phyloP scores from a whole-genome alignment of 2,797 vertebrate species.

The Myiotriccus ornatus region DNA sequence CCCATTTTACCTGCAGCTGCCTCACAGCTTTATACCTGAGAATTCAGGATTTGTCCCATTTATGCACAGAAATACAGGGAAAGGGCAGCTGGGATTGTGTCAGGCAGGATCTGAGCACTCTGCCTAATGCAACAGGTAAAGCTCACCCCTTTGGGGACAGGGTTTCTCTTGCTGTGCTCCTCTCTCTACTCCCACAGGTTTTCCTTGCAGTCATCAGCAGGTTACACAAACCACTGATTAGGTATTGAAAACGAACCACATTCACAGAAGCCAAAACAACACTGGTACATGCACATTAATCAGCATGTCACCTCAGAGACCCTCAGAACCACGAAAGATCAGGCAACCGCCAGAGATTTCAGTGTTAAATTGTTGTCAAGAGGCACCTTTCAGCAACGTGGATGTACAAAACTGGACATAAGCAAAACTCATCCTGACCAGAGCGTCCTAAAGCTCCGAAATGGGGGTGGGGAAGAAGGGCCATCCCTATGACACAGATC shows the following conservation, averaged over 20 bases:
- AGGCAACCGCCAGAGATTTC: not conserved
- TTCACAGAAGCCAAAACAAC: not conserved
- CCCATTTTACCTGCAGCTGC: not conserved
- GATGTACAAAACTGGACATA: not conserved
- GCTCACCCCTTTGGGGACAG: not conserved
- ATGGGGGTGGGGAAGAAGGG: not conserved
- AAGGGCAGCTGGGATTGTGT: not conserved
- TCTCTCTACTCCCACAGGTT: not conserved
- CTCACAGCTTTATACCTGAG: not conserved
- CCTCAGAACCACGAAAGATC: rapidly evolving
- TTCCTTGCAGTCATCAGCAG: not conserved
- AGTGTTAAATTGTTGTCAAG: not conserved
- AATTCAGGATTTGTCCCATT: not conserved
- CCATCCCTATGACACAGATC: not conserved
- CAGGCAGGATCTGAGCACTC: not conserved
- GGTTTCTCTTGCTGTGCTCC: not conserved
- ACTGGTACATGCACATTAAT: not conserved
- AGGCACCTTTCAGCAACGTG: not conserved
- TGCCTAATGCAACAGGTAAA: not conserved
- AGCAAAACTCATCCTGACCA: rapidly evolving
- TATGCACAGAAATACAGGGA: not conserved
- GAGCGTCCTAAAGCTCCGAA: not conserved
- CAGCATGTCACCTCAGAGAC: not conserved
- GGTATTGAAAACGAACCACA: not conserved
- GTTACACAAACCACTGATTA: not conserved